phyloP scores from a whole-genome alignment of 2,888 invertebrate species.

The Drosophila meridiana region DNA sequence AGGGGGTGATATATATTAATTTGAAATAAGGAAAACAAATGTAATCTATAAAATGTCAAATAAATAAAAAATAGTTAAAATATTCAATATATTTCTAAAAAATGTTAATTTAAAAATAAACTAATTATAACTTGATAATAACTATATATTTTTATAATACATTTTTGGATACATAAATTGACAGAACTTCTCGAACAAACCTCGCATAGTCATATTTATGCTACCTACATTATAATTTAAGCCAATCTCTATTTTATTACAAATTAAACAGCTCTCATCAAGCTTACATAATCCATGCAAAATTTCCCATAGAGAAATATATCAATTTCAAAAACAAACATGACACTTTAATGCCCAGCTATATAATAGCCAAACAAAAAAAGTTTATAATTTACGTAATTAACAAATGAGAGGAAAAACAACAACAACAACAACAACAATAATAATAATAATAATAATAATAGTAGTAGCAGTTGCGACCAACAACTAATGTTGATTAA shows the following conservation, averaged over 20 bases:
- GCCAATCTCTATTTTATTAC: not conserved
- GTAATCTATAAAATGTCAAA: no score
- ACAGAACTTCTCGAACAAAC: not conserved
- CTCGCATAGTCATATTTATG: not conserved
- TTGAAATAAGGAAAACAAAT: no score
- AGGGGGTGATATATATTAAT: no score
- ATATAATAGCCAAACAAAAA: slow-evolving; percentile 18
- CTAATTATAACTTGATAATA: no score
- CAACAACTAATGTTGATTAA: slow-evolving; percentile 56
- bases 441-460: not conserved
- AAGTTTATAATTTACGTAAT: slow-evolving; percentile 42
- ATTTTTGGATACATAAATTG: not conserved
- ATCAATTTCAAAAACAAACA: slow-evolving; percentile 7
- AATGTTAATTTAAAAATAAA: no score
- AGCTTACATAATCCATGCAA: not conserved
- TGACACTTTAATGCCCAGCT: not conserved
- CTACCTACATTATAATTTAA: not conserved
- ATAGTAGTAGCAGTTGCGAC: not conserved
- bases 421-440: slow-evolving; percentile 1
- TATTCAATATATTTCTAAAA: not conserved
- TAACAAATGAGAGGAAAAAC: slow-evolving; percentile 19
- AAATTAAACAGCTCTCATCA: not conserved
- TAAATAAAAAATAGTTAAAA: not conserved
- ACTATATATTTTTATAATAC: not conserved
- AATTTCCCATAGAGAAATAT: not conserved